Evolutionary conservation across 2,888 invertebrate species (phyloP).

Genomic region (Philereme vetulata): DNA sequence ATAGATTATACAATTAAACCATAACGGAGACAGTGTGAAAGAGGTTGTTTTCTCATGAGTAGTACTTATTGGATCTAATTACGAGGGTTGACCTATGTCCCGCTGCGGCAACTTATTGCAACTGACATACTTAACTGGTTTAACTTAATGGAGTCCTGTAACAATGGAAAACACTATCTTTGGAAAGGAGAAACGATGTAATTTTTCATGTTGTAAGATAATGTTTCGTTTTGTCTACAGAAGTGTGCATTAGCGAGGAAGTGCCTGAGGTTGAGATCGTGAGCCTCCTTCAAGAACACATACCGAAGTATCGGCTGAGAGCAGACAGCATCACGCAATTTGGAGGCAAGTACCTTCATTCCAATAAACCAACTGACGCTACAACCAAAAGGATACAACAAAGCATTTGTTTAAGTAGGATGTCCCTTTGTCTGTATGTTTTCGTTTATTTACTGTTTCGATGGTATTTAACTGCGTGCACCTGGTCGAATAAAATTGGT

Average conservation of each 20-base stretch:
- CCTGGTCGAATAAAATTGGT: slow-evolving; percentile 10
- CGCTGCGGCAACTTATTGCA: too few species aligned
- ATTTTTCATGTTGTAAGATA: neutral
- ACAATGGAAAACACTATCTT: too few species aligned
- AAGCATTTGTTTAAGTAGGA: slow-evolving; percentile 20
- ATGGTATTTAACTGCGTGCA: slow-evolving; percentile 20
- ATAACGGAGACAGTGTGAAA: too few species aligned
- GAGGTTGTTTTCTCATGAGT: too few species aligned
- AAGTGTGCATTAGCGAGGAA: slow-evolving; percentile 96
- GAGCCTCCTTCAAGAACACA: slow-evolving; percentile 96
- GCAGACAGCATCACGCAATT: slow-evolving; percentile 97
- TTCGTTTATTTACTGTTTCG: slow-evolving; percentile 27
- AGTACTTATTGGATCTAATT: too few species aligned
- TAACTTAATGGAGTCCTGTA: too few species aligned
- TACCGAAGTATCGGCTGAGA: slow-evolving; percentile 96
- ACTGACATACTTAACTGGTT: too few species aligned
- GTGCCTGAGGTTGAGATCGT: slow-evolving; percentile 98
- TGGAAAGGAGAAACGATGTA: too few species aligned
- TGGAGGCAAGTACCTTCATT: slow-evolving; percentile 84
- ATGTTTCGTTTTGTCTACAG: slow-evolving; percentile 80
- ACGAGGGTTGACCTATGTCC: too few species aligned
- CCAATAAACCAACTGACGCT: slow-evolving; percentile 10
- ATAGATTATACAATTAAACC: too few species aligned
- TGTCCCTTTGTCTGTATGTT: slow-evolving; percentile 27
- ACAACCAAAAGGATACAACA: slow-evolving; percentile 9